Conservation (phyloP, 2,888 invertebrate species). For the Galerucella calmariensis region DNA sequence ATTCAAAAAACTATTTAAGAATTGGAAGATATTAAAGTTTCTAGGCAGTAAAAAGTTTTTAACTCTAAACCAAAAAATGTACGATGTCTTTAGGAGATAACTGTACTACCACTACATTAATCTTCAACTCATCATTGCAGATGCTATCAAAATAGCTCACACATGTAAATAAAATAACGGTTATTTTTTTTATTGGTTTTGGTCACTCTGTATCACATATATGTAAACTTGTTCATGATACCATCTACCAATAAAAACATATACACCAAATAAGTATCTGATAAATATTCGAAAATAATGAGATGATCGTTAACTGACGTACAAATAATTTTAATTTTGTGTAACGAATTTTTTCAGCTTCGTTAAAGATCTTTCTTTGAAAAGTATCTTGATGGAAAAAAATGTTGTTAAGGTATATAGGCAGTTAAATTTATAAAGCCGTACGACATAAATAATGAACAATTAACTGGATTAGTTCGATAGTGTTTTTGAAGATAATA, state of each 20-base stretch:
- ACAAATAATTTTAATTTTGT: conserved; percentile 13
- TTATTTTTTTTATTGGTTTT: not conserved
- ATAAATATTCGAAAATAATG: conserved; percentile 15
- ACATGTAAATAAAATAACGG: no score
- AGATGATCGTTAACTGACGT: conserved; percentile 4
- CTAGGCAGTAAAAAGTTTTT: no score
- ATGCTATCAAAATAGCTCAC: no score
- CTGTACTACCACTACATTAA: no score
- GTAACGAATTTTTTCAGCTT: not conserved
- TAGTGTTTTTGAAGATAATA: not conserved
- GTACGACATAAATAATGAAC: not conserved
- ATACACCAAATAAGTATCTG: conserved; percentile 12
- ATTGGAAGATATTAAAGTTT: no score
- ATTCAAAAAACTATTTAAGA: no score
- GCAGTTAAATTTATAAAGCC: not conserved
- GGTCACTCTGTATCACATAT: not conserved
- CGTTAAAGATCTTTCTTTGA: conserved; percentile 1
- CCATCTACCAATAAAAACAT: not conserved
- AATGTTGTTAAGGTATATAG: not conserved
- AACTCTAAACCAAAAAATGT: no score
- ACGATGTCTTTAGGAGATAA: no score
- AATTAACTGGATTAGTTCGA: not conserved
- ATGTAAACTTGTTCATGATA: conserved; percentile 7
- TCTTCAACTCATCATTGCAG: no score
- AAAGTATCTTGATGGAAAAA: conserved; percentile 5